Conservation (phyloP, 2,888 invertebrate species). For the Leptinotarsa rubiginosa region DNA sequence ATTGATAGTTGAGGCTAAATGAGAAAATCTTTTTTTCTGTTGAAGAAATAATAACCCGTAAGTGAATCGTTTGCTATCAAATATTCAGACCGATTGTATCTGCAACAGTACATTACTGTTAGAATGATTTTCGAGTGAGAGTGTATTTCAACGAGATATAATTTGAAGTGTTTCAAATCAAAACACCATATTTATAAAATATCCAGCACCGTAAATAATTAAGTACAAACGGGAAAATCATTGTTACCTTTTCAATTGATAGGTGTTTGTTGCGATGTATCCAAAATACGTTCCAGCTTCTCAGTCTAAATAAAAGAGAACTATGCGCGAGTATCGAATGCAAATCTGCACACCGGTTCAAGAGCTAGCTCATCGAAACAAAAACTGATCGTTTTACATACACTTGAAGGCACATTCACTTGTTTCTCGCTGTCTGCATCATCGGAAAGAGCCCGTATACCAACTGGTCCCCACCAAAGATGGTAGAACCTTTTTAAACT, state of each 20-base stretch:
- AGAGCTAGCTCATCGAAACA: slow-evolving; percentile 12
- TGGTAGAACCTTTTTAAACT: slow-evolving; percentile 19
- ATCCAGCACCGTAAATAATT: too few relatives aligned
- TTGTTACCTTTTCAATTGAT: background rate
- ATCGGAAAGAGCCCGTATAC: slow-evolving; percentile 21
- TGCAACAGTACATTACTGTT: too few relatives aligned
- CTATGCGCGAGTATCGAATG: slow-evolving; percentile 6
- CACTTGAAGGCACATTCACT: slow-evolving; percentile 20
- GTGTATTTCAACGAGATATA: too few relatives aligned
- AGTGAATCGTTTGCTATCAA: too few relatives aligned
- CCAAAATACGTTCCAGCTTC: background rate
- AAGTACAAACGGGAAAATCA: too few relatives aligned
- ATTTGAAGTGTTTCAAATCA: too few relatives aligned
- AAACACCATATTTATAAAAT: too few relatives aligned
- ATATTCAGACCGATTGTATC: too few relatives aligned
- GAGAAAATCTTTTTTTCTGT: too few relatives aligned
- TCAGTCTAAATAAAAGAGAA: background rate
- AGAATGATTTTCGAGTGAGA: too few relatives aligned
- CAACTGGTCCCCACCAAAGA: slow-evolving; percentile 27
- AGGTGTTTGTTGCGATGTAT: background rate
- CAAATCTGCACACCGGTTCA: slow-evolving; percentile 3
- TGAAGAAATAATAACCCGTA: too few relatives aligned
- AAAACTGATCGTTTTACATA: slow-evolving; percentile 6
- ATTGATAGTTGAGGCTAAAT: too few relatives aligned
- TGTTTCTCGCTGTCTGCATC: slow-evolving; percentile 15